Base-by-base conservation (phyloP, 2,888 invertebrate genomes). In the Plebejus anna region DNA sequence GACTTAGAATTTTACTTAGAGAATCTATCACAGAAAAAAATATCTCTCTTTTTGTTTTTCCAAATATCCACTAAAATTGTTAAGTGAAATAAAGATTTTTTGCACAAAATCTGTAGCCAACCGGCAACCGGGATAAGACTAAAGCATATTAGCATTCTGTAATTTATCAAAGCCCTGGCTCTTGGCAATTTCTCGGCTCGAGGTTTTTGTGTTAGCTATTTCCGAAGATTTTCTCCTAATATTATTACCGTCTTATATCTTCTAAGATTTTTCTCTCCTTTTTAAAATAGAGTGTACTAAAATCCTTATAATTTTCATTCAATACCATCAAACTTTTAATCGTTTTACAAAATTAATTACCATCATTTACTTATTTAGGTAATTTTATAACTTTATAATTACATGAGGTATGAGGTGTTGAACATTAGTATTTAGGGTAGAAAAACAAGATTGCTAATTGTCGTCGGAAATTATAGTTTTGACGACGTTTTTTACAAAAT, bases 141-240 rank as follows among this genome's bases (percentile, higher is more conserved):
- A 11, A 61, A 61, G 61, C 61, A 28, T 61, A 61, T 61, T 61
- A 61, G 61, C 61, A 61, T 61, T 61, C 28, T 61, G 61, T 61
- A 61, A 61, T 61, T 61, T 61, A 61, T 61, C 61, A 61, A 61
- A 61, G 61, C 61, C 6, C 28, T 32, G 11, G 28, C 28, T 28
- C 61, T 61, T 61, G 28, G 28, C 61, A 61, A 61, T 61, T 28
- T 61, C 61, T 22, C 61, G 28, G 28, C 61, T 61, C 28, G 11
- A 11, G 6, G 59, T 59, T 61, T 61, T 61, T 61, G 61, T 61
- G 61, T 61, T 61, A 28, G 28, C 61, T 7, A n/a, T 59, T 59
- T 59, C 28, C 61, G 28, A 61, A 61, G 11, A 28, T 32, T 61
- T 61, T 61, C 28, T 61, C 28, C 28, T 4, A 61, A 4, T 61